phyloP scores from a whole-genome alignment of 2,113 vertebrate genomes.

The Halichoeres trimaculatus region DNA sequence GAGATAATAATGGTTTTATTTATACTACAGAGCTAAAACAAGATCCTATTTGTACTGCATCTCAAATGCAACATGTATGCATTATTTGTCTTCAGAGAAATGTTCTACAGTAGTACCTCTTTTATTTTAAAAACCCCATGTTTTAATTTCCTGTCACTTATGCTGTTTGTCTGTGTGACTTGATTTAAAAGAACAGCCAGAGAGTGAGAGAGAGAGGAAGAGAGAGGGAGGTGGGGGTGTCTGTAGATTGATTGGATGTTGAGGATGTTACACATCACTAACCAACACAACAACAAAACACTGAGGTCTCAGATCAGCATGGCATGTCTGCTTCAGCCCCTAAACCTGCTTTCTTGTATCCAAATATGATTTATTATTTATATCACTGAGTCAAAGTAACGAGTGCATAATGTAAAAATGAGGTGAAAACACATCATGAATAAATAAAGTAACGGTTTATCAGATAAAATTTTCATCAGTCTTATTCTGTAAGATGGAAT shows the following conservation, averaged over 20 bases:
- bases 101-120: constrained; percentile 1
- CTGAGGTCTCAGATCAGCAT: constrained; percentile 47
- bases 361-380: constrained; percentile 1
- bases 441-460: background rate
- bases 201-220: constrained; percentile 44
- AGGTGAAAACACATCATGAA: background rate
- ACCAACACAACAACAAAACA: constrained; percentile 79
- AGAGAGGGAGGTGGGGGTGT: background rate
- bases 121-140: constrained; percentile 57
- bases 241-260: constrained; percentile 48
- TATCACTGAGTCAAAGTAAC: background rate
- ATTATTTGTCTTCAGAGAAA: no score
- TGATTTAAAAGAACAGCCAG: background rate
- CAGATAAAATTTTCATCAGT: background rate
- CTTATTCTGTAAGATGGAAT: background rate
- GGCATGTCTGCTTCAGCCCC: constrained; percentile 15
- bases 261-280: constrained; percentile 71
- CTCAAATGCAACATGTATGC: no score
- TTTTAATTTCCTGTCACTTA: constrained; percentile 57
- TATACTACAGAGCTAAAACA: no score
- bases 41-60: no score
- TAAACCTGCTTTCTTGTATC: constrained; percentile 7
- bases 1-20: no score
- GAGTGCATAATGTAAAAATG: background rate
- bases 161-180: constrained; percentile 7